Evolutionary conservation across 2,797 vertebrate species (phyloP), one percentile per base, ranked within the genome.

Genomic region (Muscicapa striata): DNA sequence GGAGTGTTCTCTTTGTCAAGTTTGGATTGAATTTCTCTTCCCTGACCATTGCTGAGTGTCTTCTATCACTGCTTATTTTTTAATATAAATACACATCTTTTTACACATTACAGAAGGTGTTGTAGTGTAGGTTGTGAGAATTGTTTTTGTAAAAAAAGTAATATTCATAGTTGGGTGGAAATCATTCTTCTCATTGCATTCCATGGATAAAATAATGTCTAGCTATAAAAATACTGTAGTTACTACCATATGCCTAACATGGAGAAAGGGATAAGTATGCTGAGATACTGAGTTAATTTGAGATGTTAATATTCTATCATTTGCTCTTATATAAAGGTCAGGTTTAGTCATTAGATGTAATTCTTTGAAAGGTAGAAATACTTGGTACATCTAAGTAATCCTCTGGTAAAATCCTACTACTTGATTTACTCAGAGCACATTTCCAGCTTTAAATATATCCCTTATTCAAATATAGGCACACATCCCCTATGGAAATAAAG

Each of bases 161-260:
- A 57, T 45, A 61, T 45, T 77, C 18, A 6, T 72, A 21, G 38
- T 73, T 70, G 38, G 23, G 20, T 75, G 43, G 34, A 80, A 89
- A 43, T 92, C 15, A 15, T 41, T 8, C 10, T 75, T 84, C 43
- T 66, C 54, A 10, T 11, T 52, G 41, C 29, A 29, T 38, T 81
- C 43, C 23, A 6, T 11, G 24, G 49, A 68, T 52, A 27, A 69
- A 63, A 45, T 64, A 9, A 23, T 69, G 27, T 30, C 34, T 59
- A 8, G 32, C 36, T 83, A 8, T 59, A 61, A 77, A 76, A 61
- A 22, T 40, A 0, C 29, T 26, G 11, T 24, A 58, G 36, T n/a
- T 61, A 13, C 34, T 63, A 7, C 22, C 58, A 0, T 11, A 9
- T 58, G 23, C 18, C 41, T 27, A 19, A 24, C 4, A 3, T 26